phyloP scores from a whole-genome alignment of 1,140 invertebrate species.

The Phymorhynchus buccinoides region DNA sequence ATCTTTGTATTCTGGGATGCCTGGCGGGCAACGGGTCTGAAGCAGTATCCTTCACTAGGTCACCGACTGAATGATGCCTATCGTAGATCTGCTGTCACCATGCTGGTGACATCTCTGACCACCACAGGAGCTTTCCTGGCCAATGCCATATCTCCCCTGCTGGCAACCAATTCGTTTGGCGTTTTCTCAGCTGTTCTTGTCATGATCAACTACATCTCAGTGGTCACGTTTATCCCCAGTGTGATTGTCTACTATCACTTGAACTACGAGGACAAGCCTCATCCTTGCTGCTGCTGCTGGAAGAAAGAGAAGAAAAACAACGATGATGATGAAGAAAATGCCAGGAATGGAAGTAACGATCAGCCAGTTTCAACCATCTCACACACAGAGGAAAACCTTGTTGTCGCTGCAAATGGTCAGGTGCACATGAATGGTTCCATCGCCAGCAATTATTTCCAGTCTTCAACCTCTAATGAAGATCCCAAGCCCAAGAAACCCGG shows the following conservation, averaged over 20 bases:
- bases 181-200: conserved; percentile 61
- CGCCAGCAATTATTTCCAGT: neutral
- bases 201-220: conserved; percentile 63
- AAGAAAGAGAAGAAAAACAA: conserved; percentile 22
- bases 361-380: no score
- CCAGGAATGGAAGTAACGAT: neutral
- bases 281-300: conserved; percentile 41
- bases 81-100: conserved; percentile 46
- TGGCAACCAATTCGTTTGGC: conserved; percentile 60
- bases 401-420: no score
- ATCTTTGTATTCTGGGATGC: conserved; percentile 63
- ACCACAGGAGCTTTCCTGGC: conserved; percentile 63
- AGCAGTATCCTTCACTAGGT: conserved; percentile 51
- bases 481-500: neutral
- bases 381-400: no score
- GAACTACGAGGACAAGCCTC: conserved; percentile 38
- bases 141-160: conserved; percentile 57
- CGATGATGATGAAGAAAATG: neutral
- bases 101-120: conserved; percentile 63
- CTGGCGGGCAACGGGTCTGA: conserved; percentile 51
- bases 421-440: no score
- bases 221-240: conserved; percentile 63
- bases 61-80: conserved; percentile 63
- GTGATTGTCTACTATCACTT: conserved; percentile 62
- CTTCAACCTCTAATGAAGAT: neutral